Conservation (phyloP, 2,888 invertebrate species). For the Syritta pipiens region DNA sequence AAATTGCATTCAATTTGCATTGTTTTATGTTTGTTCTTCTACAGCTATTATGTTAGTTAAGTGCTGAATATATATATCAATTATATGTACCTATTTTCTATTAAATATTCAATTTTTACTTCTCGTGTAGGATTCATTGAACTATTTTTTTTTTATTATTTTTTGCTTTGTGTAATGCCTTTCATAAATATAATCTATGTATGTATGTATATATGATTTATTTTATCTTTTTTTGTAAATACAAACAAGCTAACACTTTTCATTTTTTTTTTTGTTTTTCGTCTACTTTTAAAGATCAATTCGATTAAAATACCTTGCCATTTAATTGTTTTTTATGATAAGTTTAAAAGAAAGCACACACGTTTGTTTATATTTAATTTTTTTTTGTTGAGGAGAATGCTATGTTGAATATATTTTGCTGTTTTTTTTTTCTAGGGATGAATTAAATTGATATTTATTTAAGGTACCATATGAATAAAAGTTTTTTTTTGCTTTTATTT, state of each 20-base stretch:
- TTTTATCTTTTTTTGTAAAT: conserved; percentile 36
- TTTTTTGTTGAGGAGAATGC: background rate
- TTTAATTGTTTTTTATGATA: background rate
- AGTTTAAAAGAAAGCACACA: conserved; percentile 3
- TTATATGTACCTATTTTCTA: conserved; percentile 27
- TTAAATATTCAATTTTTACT: conserved; percentile 14
- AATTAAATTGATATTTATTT: no score
- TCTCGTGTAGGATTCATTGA: conserved; percentile 37
- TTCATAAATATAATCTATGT: conserved; percentile 41
- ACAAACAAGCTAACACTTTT: conserved; percentile 47
- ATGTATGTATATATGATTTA: conserved; percentile 2
- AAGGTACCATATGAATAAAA: conserved; percentile 29
- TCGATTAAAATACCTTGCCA: conserved; percentile 13
- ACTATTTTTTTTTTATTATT: conserved; percentile 10
- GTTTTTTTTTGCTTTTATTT: background rate
- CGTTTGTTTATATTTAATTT: conserved; percentile 2
- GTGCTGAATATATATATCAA: conserved; percentile 6
- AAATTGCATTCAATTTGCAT: background rate
- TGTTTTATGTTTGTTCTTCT: background rate
- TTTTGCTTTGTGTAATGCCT: conserved; percentile 15
- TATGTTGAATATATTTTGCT: conserved; percentile 10
- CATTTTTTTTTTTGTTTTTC: conserved; percentile 13
- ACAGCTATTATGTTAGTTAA: background rate
- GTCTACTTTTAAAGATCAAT: conserved; percentile 23
- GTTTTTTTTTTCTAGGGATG: conserved; percentile 1